Conservation (phyloP, 2,113 vertebrate genomes). For the Naja naja region DNA sequence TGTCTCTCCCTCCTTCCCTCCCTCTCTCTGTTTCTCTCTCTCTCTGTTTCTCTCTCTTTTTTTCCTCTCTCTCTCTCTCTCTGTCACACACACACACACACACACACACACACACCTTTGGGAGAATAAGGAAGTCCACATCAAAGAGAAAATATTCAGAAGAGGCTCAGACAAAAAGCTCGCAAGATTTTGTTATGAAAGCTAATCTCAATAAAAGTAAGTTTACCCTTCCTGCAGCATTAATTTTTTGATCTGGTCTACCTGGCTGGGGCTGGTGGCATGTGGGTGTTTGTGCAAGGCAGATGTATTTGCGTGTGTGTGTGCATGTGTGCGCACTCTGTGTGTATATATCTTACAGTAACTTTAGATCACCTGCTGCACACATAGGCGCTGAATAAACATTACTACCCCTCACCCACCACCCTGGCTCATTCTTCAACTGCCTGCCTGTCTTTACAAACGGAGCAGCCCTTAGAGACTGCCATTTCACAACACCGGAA, state of each 20-base stretch:
- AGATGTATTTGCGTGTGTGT: neutral
- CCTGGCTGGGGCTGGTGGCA: neutral
- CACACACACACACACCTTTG: too few species aligned
- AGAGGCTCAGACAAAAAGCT: neutral
- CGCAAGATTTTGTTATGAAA: neutral
- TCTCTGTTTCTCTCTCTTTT: too few species aligned
- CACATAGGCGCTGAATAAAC: neutral
- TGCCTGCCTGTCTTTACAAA: neutral
- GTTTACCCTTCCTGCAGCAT: neutral
- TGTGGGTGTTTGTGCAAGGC: neutral
- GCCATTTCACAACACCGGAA: neutral
- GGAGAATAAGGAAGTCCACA: neutral
- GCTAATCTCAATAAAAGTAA: neutral
- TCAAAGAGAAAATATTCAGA: neutral
- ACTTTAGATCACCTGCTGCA: neutral
- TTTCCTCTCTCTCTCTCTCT: too few species aligned
- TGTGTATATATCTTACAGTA: neutral
- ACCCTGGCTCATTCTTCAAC: neutral
- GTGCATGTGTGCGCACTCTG: neutral
- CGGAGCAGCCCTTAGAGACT: slow-evolving; percentile 11
- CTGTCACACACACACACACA: too few species aligned
- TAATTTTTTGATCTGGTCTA: neutral
- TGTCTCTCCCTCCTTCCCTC: too few species aligned
- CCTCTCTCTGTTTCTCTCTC: too few species aligned
- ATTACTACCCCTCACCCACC: neutral